phyloP scores from a whole-genome alignment of 2,797 vertebrate genomes.

The Sus cebifrons region DNA sequence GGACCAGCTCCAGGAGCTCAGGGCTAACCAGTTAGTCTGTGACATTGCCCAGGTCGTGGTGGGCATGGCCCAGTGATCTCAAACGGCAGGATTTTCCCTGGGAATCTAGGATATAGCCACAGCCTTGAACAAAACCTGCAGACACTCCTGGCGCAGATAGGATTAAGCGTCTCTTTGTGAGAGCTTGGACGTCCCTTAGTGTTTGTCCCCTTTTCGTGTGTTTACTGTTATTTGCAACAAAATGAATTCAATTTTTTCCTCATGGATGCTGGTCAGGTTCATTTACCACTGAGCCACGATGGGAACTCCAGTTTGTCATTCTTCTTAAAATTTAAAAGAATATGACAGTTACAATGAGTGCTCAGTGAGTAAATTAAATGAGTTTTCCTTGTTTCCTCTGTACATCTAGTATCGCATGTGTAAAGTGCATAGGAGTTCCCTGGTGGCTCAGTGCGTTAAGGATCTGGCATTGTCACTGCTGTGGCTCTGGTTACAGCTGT shows the following conservation, averaged over 20 bases:
- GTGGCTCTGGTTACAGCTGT: too few species aligned
- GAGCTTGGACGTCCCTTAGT: too few species aligned
- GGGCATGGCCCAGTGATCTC: not conserved
- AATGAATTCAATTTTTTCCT: not conserved
- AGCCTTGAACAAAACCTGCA: not conserved
- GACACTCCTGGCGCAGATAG: too few species aligned
- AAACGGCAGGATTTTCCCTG: not conserved
- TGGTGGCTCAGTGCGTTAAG: too few species aligned
- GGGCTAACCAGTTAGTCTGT: not conserved
- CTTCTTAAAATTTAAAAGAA: not conserved
- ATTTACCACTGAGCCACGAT: too few species aligned
- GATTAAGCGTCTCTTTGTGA: too few species aligned
- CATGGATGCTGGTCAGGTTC: too few species aligned
- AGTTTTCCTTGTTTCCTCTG: not conserved
- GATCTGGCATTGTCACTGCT: too few species aligned
- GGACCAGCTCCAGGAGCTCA: too few species aligned
- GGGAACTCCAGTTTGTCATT: too few species aligned
- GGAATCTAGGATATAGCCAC: too few species aligned
- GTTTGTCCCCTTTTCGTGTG: too few species aligned
- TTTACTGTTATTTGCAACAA: not conserved
- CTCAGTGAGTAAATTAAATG: not conserved
- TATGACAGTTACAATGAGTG: not conserved
- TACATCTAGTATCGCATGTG: rapidly evolving
- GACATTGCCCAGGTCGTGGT: not conserved
- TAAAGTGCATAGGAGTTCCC: not conserved